Percentiles rank a stretch among this genome's conserved stretches.
These are phyloP conservation scores for Chrysina gloriosa DNA, from an alignment of 2,888 invertebrate genomes.

Conservation along the genomic window DNA sequence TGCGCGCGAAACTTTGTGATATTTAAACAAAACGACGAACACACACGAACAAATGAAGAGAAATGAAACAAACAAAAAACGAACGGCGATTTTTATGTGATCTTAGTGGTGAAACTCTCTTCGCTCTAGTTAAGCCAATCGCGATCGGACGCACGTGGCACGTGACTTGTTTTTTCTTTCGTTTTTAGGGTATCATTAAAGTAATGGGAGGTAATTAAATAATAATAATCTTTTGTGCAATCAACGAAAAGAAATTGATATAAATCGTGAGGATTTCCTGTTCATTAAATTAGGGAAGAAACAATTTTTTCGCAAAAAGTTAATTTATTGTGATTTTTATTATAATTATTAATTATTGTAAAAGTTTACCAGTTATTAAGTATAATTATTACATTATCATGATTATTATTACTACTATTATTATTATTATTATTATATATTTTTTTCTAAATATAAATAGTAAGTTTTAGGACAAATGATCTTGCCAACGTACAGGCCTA, in stretches of 20 bases:
- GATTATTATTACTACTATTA: conserved; percentile 31
- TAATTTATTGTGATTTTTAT: conserved; percentile 60
- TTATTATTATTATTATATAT: conserved; percentile 17
- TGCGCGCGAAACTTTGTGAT: conserved; percentile 30
- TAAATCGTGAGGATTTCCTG: conserved; percentile 46
- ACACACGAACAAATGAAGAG: conserved; percentile 1
- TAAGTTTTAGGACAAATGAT: conserved; percentile 28
- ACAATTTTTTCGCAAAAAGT: conserved; percentile 34
- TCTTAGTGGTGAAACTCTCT: conserved; percentile 28
- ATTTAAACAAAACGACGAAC: conserved; percentile 44
- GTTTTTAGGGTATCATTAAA: too few species aligned
- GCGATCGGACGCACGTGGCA: background rate
- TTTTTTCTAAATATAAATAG: conserved; percentile 27
- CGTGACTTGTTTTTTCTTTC: conserved; percentile 23
- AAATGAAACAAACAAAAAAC: conserved; percentile 41
- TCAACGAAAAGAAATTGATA: conserved; percentile 49
- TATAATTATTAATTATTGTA: conserved; percentile 40
- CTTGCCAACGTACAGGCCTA: conserved; percentile 35
- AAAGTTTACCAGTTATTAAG: conserved; percentile 43
- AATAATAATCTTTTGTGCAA: conserved; percentile 50
- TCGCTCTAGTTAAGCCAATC: conserved; percentile 9
- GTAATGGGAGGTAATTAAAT: conserved; percentile 9
- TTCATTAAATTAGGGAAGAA: conserved; percentile 26
- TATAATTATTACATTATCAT: too few species aligned
- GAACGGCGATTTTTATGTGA: too few species aligned